Evolutionary conservation across 2,113 vertebrate species (phyloP), one percentile per base, ranked within the genome.

Genomic region (Toxotes chatareus): DNA sequence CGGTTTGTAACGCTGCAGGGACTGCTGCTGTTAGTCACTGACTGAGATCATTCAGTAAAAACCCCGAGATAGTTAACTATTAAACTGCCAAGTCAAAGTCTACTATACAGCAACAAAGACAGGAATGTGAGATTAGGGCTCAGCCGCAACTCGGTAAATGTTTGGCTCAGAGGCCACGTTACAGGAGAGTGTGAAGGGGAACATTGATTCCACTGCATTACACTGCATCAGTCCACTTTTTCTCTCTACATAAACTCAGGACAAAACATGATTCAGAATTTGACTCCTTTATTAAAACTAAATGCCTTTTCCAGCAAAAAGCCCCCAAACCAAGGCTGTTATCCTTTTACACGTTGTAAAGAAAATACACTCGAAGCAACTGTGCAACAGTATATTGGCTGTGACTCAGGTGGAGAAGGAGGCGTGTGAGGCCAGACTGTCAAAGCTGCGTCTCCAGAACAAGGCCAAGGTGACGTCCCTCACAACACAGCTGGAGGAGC

Each of bases 381-480:
- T 36, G 36, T 36, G 36, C 36, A 36, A 36, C 36, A 36, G 6
- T 36, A 36, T 13, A 1, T 40, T 23, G 8, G 64, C 12, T 56
- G 14, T 78, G 56, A 3, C 27, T 36, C 84, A 97, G 97, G 93
- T 90, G 79, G 96, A 97, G 86, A 97, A 96, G 85, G 96, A 96
- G 89, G 89, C 95, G 0, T 94, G 93, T 49, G 97, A 97, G 77
- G 89, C 95, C 81, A 97, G 88, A 75, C 74, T 98, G 80, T 97
- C 96, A 1, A 97, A 97, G 93, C 84, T 97, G 76, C 96, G 96
- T 73, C 96, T 97, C 11, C 97, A 97, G 86, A 96, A 96, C 93
- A 97, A 97, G 87, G 97, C 97, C 73, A 98, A 97, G 91, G 94
- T 97, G 75, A 96, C 95, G 0, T 97, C 96, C 0, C 90, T 98